A percentile compares a stretch with the other conserved stretches of the same genome.
phyloP scores from a whole-genome alignment of 2,797 vertebrate genomes.

The Picus viridis region DNA sequence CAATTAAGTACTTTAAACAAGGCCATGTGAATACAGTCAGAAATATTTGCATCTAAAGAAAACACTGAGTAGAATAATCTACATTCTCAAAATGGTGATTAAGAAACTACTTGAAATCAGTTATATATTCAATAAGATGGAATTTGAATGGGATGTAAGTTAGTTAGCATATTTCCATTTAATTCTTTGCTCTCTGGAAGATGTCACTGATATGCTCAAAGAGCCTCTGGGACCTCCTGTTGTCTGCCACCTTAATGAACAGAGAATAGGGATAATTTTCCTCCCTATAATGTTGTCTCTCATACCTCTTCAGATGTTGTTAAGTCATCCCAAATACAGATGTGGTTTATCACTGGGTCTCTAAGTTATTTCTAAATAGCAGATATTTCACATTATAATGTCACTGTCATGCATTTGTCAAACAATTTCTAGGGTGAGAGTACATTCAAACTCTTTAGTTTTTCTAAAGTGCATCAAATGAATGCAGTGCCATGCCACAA shows the following conservation, averaged over 20 bases:
- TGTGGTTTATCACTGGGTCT: not conserved
- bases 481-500: not conserved
- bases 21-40: not conserved
- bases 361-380: not conserved
- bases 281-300: not conserved
- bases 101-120: constrained; percentile 12
- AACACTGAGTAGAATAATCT: not conserved
- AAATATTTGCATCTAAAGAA: not conserved
- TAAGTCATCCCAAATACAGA: not conserved
- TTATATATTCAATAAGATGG: not conserved
- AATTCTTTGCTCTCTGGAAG: not conserved
- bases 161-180: not conserved
- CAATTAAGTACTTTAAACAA: not conserved
- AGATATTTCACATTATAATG: not conserved
- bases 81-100: not conserved
- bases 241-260: not conserved
- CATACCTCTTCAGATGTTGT: not conserved
- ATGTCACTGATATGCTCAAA: not conserved
- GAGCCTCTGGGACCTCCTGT: not conserved
- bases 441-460: not conserved
- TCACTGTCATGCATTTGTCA: not conserved
- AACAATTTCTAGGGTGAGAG: not conserved
- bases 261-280: not conserved
- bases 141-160: not conserved
- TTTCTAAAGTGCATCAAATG: not conserved